Evolutionary conservation across 2,888 invertebrate genomes (phyloP).

Genomic region (Pollenia labialis): DNA sequence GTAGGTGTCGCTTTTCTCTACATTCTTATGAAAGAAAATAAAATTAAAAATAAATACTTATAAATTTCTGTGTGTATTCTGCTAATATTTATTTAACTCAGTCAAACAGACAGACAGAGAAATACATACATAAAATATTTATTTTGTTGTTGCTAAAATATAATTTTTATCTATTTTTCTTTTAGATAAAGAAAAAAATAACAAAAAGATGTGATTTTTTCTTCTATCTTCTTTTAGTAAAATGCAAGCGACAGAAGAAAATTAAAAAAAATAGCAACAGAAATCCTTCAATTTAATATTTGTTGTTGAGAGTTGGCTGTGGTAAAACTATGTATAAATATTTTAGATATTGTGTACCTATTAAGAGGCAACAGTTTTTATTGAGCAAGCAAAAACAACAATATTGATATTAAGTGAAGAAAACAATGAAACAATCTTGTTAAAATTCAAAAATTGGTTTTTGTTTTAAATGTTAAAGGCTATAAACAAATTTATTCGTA

Average conservation of each 20-base stretch:
- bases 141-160: conserved; percentile 47
- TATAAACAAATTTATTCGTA: too few species aligned
- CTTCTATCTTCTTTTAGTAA: neutral
- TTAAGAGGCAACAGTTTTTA: conserved; percentile 64
- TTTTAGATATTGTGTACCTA: conserved; percentile 49
- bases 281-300: conserved; percentile 27
- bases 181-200: conserved; percentile 47
- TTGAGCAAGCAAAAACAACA: conserved; percentile 6
- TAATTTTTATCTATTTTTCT: conserved; percentile 53
- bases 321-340: conserved; percentile 49
- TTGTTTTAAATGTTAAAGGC: too few species aligned
- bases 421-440: neutral
- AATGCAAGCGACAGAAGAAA: neutral
- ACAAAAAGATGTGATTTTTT: conserved; percentile 23
- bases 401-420: neutral
- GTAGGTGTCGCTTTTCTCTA: conserved; percentile 46
- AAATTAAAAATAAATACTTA: neutral
- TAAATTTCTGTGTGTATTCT: conserved; percentile 33
- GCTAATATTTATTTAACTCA: conserved; percentile 24
- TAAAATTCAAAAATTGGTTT: too few species aligned
- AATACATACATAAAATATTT: conserved; percentile 51
- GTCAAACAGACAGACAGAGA: neutral
- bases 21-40: conserved; percentile 11
- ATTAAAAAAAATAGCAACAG: conserved; percentile 21
- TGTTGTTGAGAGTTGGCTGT: conserved; percentile 18